Evolutionary conservation across 2,797 vertebrate species (phyloP), one percentile per base, ranked within the genome.

Genomic region (Cirrhinus mrigala): DNA sequence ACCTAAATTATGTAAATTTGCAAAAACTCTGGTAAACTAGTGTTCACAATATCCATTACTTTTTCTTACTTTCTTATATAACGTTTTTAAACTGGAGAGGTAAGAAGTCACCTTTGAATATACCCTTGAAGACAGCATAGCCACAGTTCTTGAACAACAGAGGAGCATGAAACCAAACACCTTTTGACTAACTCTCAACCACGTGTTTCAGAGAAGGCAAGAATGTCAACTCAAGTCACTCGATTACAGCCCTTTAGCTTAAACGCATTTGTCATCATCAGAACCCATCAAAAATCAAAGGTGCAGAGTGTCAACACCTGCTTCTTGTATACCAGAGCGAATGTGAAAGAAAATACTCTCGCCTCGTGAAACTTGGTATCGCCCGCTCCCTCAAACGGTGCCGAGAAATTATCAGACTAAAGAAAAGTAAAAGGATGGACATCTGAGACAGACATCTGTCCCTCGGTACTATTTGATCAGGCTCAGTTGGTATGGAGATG

Each of bases 391-490:
- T 70, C 69, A 81, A 73, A 86, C 73, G 8, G 33, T 33, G 54
- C 79, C 24, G 46, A 75, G 33, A 68, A 79, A 69, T 62, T 3
- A 58, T 82, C 75, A 48, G 56, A 74, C 48, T 66, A 73, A 89
- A 86, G 66, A 78, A 64, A 37, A 85, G 86, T 44, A 33, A 74
- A 79, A 69, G 56, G 89, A 90, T 90, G 89, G 92, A 90, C 92
- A 91, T 92, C 92, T 86, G 84, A 90, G 87, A 92, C 86, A 84
- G 92, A 93, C 92, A 94, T 94, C 91, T 93, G 93, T 91, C 92
- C 91, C 87, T 94, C 88, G 2, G 22, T 88, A 89, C 88, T 92
- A 91, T 94, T 93, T 94, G 92, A 95, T 94, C 93, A 92, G 90
- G 88, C 37, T 44, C 64, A 89, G 89, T 87, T 88, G 76, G 89